A percentile compares a stretch with the other conserved stretches of the same genome.
Evolutionary conservation across 2,113 vertebrate species (phyloP).

Genomic region (Triplophysa siluroides): DNA sequence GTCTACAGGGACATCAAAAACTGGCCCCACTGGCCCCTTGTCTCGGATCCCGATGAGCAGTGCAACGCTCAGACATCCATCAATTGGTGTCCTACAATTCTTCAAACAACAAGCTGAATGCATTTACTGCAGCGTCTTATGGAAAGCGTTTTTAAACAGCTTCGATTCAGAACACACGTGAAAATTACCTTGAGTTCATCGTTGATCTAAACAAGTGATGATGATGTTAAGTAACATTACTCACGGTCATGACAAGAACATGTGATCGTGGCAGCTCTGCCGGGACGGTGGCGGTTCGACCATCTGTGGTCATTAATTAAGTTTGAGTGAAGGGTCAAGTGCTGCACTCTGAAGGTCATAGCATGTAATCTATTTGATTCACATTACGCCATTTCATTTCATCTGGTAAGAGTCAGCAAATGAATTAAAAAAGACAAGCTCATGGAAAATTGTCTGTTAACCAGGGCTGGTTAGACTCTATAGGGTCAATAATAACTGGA

Average conservation of each 20-base stretch:
- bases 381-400: background rate
- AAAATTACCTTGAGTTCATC: background rate
- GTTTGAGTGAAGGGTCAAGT: slow-evolving; percentile 25
- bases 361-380: background rate
- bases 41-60: slow-evolving; percentile 33
- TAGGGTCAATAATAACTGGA: no score
- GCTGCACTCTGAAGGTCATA: slow-evolving; percentile 18
- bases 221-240: background rate
- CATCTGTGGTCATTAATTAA: slow-evolving; percentile 41
- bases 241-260: background rate
- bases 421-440: background rate
- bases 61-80: background rate
- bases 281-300: slow-evolving; percentile 4
- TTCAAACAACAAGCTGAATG: background rate
- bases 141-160: background rate
- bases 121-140: background rate
- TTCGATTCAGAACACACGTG: background rate
- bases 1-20: slow-evolving; percentile 26
- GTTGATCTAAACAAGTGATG: background rate
- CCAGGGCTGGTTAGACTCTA: background rate
- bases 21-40: background rate
- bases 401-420: background rate
- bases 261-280: background rate
- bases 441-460: background rate
- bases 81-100: slow-evolving; percentile 3